Evolutionary conservation across 2,888 invertebrate species (phyloP), one percentile per base, ranked within the genome.

Genomic region (Zygaena filipendulae): DNA sequence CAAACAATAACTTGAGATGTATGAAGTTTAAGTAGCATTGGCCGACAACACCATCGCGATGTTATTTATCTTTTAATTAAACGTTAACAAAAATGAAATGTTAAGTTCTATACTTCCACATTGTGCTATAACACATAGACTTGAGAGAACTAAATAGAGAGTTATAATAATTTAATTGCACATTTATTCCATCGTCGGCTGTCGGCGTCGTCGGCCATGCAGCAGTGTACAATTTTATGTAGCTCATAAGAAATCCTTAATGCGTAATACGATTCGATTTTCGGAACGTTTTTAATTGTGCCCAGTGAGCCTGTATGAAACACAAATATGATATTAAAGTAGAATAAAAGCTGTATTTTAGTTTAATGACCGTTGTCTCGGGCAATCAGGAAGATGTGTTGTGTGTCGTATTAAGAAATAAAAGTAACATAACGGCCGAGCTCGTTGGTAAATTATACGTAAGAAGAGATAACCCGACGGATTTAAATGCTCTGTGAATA

Each of bases 131-230:
- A n/a, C n/a, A n/a, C n/a, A n/a, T n/a, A n/a, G n/a, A n/a, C n/a
- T n/a, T n/a, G n/a, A n/a, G n/a, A n/a, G n/a, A n/a, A n/a, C n/a
- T n/a, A n/a, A n/a, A n/a, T n/a, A n/a, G n/a, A n/a, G n/a, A n/a
- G n/a, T n/a, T n/a, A n/a, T n/a, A n/a, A n/a, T 59, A 59, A 52
- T 66, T 62, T 60, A 61, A 64, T 67, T 55, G 57, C 46, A 39
- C 47, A 51, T 61, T 59, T 47, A 64, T 55, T 64, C 55, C 55
- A 47, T 39, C 33, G 40, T n/a, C n/a, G 31, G 39, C 37, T 32
- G 49, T 41, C 42, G 41, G 51, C 46, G 53, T 60, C n/a, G n/a
- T n/a, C n/a, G 58, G 60, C 52, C 53, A 58, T 47, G 53, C 46
- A 47, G 43, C 59, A 53, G n/a, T n/a, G n/a, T n/a, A 59, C 52